Evolutionary conservation across 2,888 invertebrate species (phyloP).

Genomic region (Zhuqinia jingwanae): DNA sequence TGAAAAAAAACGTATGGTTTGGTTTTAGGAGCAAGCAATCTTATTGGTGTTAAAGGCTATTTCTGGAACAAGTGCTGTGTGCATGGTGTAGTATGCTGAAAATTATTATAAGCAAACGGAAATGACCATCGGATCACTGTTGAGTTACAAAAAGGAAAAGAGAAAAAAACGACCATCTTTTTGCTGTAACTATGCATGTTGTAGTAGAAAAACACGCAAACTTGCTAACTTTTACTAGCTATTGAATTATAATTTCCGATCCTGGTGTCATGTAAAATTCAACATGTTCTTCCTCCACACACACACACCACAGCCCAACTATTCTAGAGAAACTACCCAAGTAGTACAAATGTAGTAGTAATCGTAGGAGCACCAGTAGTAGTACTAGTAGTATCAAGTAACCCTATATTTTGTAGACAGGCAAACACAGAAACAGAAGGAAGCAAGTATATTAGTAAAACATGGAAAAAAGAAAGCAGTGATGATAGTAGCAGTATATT

Average conservation of each 20-base stretch:
- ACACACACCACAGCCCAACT: constrained; percentile 10
- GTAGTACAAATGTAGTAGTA: constrained; percentile 21
- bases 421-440: neutral
- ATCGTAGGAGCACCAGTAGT: too few species aligned
- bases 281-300: constrained; percentile 22
- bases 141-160: constrained; percentile 32
- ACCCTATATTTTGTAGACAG: constrained; percentile 21
- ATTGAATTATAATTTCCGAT: constrained; percentile 51
- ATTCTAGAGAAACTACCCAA: neutral
- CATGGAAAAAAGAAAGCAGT: constrained; percentile 39
- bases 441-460: neutral
- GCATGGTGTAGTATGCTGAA: constrained; percentile 26
- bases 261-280: constrained; percentile 47
- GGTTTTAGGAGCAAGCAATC: neutral
- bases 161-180: neutral
- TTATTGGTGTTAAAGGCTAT: constrained; percentile 54
- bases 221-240: constrained; percentile 37
- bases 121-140: constrained; percentile 69
- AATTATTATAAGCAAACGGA: constrained; percentile 70
- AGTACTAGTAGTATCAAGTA: constrained; percentile 13
- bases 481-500: neutral
- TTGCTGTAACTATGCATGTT: constrained; percentile 49
- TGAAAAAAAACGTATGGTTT: constrained; percentile 21
- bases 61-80: constrained; percentile 42
- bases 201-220: constrained; percentile 31